phyloP scores from a whole-genome alignment of 1,140 invertebrate species.

The Drosophila truncata region DNA sequence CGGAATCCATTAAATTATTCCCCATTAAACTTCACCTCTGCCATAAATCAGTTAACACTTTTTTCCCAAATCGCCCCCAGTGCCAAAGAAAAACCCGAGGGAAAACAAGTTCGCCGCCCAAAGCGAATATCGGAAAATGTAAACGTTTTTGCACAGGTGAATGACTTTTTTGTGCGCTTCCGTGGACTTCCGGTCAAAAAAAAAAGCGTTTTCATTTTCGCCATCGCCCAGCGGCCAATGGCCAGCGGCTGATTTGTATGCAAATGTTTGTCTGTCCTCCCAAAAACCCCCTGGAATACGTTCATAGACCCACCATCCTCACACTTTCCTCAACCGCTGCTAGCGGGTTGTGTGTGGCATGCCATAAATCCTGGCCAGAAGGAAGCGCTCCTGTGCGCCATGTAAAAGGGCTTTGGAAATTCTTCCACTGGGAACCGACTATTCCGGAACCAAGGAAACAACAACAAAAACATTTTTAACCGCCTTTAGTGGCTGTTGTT shows the following conservation, averaged over 20 bases:
- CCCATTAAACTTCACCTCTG: constrained; percentile 14
- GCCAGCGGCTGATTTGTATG: constrained; percentile 54
- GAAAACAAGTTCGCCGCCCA: constrained; percentile 41
- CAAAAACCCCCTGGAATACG: constrained; percentile 4
- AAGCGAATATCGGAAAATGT: constrained; percentile 62
- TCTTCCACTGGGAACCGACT: constrained; percentile 43
- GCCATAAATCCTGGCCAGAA: constrained; percentile 70
- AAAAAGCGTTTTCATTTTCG: constrained; percentile 78
- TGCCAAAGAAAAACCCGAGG: constrained; percentile 13
- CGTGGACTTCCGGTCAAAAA: constrained; percentile 80
- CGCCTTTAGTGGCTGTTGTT: constrained; percentile 43
- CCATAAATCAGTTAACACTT: constrained; percentile 27
- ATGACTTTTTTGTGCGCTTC: constrained; percentile 83
- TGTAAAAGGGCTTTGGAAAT: constrained; percentile 44
- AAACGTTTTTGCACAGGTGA: constrained; percentile 77
- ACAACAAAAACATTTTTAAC: constrained; percentile 54
- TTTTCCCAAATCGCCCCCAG: constrained; percentile 1
- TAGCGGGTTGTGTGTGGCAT: constrained; percentile 42
- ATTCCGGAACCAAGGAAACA: constrained; percentile 77
- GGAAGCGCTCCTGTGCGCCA: constrained; percentile 48
- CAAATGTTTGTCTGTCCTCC: constrained; percentile 57
- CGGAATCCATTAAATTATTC: constrained; percentile 17
- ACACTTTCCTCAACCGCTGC: constrained; percentile 16
- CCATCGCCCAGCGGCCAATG: constrained; percentile 55
- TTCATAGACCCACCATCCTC: constrained; percentile 11